Evolutionary conservation across 2,888 invertebrate species (phyloP).

Genomic region (Drosophila pegasa): DNA sequence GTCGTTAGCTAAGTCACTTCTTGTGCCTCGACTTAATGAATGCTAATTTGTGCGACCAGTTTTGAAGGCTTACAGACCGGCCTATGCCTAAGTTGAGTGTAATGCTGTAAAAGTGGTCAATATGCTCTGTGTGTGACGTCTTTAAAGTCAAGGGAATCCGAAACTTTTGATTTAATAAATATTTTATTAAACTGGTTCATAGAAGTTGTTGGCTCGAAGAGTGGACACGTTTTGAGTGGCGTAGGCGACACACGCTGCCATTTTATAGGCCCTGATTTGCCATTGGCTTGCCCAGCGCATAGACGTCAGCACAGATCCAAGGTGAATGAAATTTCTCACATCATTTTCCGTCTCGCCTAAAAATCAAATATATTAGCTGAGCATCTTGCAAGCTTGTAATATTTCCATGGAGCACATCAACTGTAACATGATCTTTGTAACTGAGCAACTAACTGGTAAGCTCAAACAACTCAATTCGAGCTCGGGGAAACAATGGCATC

Average conservation of each 20-base stretch:
- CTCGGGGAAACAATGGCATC: no score
- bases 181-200: not conserved
- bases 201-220: not conserved
- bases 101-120: conserved; percentile 2
- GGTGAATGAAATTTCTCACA: not conserved
- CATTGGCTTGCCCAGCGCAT: no score
- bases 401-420: not conserved
- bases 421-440: not conserved
- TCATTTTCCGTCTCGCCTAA: not conserved
- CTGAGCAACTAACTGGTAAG: not conserved
- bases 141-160: not conserved
- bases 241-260: no score
- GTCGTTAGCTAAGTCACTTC: not conserved
- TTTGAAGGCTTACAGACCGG: conserved; percentile 15
- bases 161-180: not conserved
- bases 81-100: not conserved
- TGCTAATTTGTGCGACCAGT: conserved; percentile 20
- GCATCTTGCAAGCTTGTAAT: not conserved
- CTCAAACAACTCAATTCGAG: no score
- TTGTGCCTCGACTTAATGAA: not conserved
- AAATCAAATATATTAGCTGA: not conserved
- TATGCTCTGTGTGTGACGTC: no score
- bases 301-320: not conserved
- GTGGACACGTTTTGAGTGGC: not conserved
- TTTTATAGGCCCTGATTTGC: no score